A percentile compares a stretch with the other conserved stretches of the same genome.
These are phyloP conservation scores for Crocuta crocuta DNA, from an alignment of 2,113 vertebrate species.

Conservation along the genomic window DNA sequence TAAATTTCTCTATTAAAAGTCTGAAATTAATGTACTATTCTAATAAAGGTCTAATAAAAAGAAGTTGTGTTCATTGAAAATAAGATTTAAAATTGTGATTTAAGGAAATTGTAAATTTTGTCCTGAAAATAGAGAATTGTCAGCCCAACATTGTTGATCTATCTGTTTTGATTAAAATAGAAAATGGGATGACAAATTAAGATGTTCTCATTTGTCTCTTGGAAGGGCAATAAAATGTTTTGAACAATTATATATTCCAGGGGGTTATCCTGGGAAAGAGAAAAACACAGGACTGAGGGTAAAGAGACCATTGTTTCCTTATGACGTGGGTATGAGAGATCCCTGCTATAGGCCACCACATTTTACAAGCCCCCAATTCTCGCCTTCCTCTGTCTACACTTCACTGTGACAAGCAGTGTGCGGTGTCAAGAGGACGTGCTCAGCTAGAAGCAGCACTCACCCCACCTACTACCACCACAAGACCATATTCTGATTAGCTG, in stretches of 20 bases:
- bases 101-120: conserved; percentile 7
- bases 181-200: background rate
- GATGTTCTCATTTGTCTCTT: background rate
- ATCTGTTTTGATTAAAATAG: background rate
- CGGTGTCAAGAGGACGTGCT: too few species aligned
- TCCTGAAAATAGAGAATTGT: background rate
- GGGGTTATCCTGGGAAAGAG: background rate
- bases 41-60: conserved; percentile 41
- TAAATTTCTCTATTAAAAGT: background rate
- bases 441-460: background rate
- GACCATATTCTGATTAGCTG: background rate
- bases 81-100: conserved; percentile 19
- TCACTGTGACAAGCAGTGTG: background rate
- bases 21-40: background rate
- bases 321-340: background rate
- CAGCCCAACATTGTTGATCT: background rate
- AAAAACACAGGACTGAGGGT: background rate
- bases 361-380: background rate
- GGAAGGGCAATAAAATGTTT: conserved; percentile 2
- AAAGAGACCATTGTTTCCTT: background rate
- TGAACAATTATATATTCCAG: background rate
- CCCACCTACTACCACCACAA: background rate
- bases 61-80: background rate
- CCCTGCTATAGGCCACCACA: background rate
- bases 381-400: background rate